Evolutionary conservation across 1,140 invertebrate species (phyloP), one percentile per base, ranked within the genome.

Genomic region (Atta texana): DNA sequence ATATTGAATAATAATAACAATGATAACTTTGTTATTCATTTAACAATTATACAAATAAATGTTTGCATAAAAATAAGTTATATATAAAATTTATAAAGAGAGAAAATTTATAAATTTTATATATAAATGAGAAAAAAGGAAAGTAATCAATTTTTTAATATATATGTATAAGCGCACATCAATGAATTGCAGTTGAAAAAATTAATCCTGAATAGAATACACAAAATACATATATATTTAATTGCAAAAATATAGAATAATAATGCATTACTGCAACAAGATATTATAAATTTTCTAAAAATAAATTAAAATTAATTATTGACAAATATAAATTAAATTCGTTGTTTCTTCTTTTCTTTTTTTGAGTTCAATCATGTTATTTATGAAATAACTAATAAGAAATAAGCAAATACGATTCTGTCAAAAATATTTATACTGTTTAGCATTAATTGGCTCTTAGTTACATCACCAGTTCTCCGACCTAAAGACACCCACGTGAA

Each of bases 401-500:
- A 31, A 61, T 61, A 59, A 34, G 14, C 6, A 1, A 69, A 14
- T 39, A 24, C 49, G 34, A 77, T 34, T 49, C 49, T 34, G 21
- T 57, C 21, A 51, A 57, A 24, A 34, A 18, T 18, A 21, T 57
- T 57, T 28, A 59, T 28, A 10, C 21, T 21, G 21, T 81, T 44
- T 44, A 44, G 39, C 8, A 53, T 53, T 51, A 51, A 28, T 14
- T 68, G n/a, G 49, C 2, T 53, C 4, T 44, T 51, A 49, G 14
- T 57, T n/a, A 66, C 24, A 12, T 64, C 28, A 57, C 31, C 10
- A 81, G 51, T 81, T 71, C 63, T 53, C 5, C 78, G 31, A 57
- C 51, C 12, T n/a, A 5, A 24, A 57, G 16, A 24, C 31, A 68
- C 21, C 31, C 78, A 59, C 63, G 28, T 64, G 21, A 21, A 21